Conservation (phyloP, 2,797 vertebrate species). For the Crenuchus spilurus region DNA sequence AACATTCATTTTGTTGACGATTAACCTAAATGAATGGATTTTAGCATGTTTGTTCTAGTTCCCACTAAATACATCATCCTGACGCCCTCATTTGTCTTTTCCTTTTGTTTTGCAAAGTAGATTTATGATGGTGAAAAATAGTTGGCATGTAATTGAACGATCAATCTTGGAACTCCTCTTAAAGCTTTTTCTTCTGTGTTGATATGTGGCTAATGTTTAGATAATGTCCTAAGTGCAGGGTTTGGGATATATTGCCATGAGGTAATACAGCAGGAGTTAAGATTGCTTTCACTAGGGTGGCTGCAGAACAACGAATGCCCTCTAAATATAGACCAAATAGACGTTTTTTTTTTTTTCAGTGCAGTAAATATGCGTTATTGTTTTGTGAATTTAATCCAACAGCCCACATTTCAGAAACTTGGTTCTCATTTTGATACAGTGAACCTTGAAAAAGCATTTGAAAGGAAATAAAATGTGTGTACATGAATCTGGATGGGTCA, state of each 20-base stretch:
- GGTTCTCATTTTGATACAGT: not conserved
- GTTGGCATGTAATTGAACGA: conserved; percentile 14
- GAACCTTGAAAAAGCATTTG: not conserved
- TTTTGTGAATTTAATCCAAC: not conserved
- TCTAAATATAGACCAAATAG: not conserved
- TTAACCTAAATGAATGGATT: not conserved
- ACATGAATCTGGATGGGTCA: not conserved
- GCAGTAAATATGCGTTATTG: not conserved
- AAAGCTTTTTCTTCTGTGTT: conserved; percentile 4
- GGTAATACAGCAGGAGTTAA: not conserved
- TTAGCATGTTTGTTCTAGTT: conserved; percentile 14
- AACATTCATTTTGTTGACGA: conserved; percentile 13
- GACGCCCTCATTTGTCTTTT: not conserved
- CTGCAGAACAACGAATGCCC: conserved; percentile 10
- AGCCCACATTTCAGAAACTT: not conserved
- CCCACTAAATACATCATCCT: not conserved
- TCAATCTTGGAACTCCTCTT: conserved; percentile 16
- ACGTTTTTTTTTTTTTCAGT: not conserved
- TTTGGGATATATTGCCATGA: conserved; percentile 19
- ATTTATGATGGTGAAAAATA: conserved; percentile 25
- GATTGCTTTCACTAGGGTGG: not conserved
- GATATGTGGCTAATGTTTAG: conserved; percentile 30
- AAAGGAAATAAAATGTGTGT: not conserved
- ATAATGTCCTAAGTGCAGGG: conserved; percentile 11
- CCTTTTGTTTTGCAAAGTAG: conserved; percentile 18